Evolutionary conservation across 2,888 invertebrate species (phyloP), one percentile per base, ranked within the genome.

Genomic region (Sialis fuliginosa): DNA sequence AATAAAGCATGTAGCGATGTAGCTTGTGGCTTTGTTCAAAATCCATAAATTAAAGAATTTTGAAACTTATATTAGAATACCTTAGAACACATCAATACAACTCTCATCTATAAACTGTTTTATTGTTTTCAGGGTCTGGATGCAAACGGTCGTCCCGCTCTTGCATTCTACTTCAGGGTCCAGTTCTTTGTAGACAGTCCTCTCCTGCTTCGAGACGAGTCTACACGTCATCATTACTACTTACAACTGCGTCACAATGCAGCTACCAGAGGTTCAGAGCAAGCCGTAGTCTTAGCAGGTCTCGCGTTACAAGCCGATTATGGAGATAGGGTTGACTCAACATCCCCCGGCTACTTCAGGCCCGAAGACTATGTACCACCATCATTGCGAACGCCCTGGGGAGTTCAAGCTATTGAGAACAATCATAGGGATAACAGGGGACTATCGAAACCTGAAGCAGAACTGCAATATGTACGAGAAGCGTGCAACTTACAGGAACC

Each of bases 111-210:
- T 34, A 44, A 12, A n/a, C 9, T 5, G 8, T 6, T 30, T 55
- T 57, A 55, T 54, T 51, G 48, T 61, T 70, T 66, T 12, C 68
- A 86, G 86, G 90, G 90, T 55, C 72, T 90, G 68, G 89, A 90
- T 71, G 82, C 84, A 63, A 86, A 85, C 66, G 91, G 91, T 55
- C 81, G 85, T 59, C 91, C 92, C 50, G 79, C 90, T 51, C 73
- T 93, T 60, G 85, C 85, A 58, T 75, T 93, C 64, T 84, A 90
- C 68, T 82, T 93, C 64, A 81, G 89, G 55, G 87, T 93, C 59
- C 89, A 92, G 68, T 92, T 88, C 68, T 92, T 92, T 70, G 85
- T 92, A 59, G 91, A 92, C 69, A 88, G 88, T 62, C 88, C 90
- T 51, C 75, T 89, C 57, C 76, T 92, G 53, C 72, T 92, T 60